Conservation (phyloP, 2,113 vertebrate species). For the Chunga burmeisteri region DNA sequence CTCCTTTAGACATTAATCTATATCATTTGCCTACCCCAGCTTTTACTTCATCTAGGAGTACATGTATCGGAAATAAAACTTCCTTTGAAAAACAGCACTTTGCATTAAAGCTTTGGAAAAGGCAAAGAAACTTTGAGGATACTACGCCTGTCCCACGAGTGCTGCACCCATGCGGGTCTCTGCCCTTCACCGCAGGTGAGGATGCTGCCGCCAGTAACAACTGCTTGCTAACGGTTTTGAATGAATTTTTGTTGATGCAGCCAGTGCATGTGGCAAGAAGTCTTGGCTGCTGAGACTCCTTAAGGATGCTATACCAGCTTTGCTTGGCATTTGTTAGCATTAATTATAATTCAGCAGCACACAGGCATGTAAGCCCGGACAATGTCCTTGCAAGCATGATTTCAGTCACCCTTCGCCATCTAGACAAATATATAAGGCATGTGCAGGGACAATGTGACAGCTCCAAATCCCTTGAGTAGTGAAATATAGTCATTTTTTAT, state of each 20-base stretch:
- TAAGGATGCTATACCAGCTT: background rate
- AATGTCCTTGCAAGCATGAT: background rate
- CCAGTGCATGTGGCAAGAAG: background rate
- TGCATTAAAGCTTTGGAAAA: background rate
- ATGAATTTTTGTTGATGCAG: background rate
- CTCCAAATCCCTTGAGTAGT: background rate
- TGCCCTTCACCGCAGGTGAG: background rate
- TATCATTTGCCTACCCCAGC: background rate
- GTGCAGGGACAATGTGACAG: background rate
- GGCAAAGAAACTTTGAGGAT: background rate
- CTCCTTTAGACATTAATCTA: background rate
- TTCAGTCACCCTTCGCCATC: background rate
- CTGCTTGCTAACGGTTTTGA: background rate
- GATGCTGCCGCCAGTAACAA: background rate
- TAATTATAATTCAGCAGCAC: background rate
- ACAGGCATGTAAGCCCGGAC: background rate
- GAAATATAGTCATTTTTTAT: background rate
- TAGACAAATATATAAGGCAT: background rate
- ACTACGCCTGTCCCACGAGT: accelerated
- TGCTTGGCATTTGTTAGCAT: background rate
- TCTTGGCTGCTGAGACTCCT: background rate
- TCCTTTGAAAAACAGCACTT: background rate
- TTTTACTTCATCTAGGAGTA: background rate
- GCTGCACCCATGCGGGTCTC: background rate
- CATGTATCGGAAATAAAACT: background rate